Evolutionary conservation across 2,888 invertebrate genomes (phyloP), one percentile per base, ranked within the genome.

Genomic region (Sphecodes monilicornis): DNA sequence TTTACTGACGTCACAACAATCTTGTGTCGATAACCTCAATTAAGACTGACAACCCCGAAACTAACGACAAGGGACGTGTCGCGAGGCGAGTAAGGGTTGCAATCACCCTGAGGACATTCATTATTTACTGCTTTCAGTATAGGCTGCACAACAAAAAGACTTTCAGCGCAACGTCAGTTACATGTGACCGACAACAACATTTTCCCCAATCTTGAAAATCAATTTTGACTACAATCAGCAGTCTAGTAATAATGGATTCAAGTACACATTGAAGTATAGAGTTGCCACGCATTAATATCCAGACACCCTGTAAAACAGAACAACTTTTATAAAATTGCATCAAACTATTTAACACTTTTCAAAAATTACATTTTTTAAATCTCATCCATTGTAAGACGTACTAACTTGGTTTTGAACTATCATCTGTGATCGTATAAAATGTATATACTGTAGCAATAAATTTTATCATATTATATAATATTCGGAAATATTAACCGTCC

Each of bases 1-100:
- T 90, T 90, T 86, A 83, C 82, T 68, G 76, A 88, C 79, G 88
- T 87, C 80, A 78, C 78, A 90, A 87, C 81, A 64, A 57, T 46
- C 50, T 60, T 26, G 16, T 22, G 73, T 69, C 60, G 68, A 68
- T 54, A 68, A 71, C 26, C 70, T 46, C 70, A 16, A 70, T 29
- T 43, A 70, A 0, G 43, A 46, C 26, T 46, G 70, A 29, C 70
- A 70, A 29, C 29, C 29, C 10, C 43, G 29, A 32, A 70, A 46
- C 32, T 26, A 46, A 46, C 46, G 18, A 16, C 11, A 36, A 22
- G 18, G 68, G 3, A 68, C 32, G 66, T 68, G 39, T 68, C 64
- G 36, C 18, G 32, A 22, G 18, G 32, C 18, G 10, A 10, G 10
- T 26, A 10, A 6, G 26, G 8, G 3, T 29, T 32, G 8, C 22